A percentile compares a stretch with the other conserved stretches of the same genome.
These are phyloP conservation scores for Limnephilus rhombicus DNA, from an alignment of 2,888 invertebrate species.

Conservation along the genomic window DNA sequence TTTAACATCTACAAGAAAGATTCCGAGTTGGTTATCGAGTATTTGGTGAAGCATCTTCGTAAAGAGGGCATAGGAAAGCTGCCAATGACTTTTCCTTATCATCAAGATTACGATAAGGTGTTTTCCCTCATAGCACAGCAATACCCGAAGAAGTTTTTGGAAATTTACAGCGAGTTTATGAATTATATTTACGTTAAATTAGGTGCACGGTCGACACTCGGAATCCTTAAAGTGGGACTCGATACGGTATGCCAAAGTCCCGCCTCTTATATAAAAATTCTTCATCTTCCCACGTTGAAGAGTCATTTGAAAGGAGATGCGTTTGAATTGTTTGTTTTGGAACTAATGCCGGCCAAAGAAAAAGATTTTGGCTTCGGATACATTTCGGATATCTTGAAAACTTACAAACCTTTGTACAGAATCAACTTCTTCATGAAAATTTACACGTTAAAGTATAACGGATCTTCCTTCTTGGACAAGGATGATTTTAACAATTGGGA, in stretches of 20 bases:
- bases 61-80: neutral
- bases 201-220: conserved; percentile 25
- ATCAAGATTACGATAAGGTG: conserved; percentile 24
- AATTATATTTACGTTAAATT: conserved; percentile 15
- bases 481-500: conserved; percentile 43
- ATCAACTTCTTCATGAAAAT: conserved; percentile 52
- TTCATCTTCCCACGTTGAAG: conserved; percentile 27
- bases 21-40: conserved; percentile 68
- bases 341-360: conserved; percentile 27
- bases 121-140: conserved; percentile 49
- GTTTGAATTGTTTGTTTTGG: conserved; percentile 53
- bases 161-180: conserved; percentile 26
- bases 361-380: conserved; percentile 37
- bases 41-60: conserved; percentile 67
- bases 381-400: neutral
- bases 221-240: conserved; percentile 12
- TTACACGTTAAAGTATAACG: conserved; percentile 55
- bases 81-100: neutral
- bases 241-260: conserved; percentile 19
- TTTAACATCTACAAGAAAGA: conserved; percentile 64
- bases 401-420: conserved; percentile 38
- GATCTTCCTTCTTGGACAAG: conserved; percentile 46
- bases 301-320: conserved; percentile 55
- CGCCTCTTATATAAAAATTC: neutral
- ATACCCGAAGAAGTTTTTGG: conserved; percentile 50